These are phyloP conservation scores for Eupithecia subfuscata DNA, from an alignment of 2,888 invertebrate genomes.

Conservation along the genomic window DNA sequence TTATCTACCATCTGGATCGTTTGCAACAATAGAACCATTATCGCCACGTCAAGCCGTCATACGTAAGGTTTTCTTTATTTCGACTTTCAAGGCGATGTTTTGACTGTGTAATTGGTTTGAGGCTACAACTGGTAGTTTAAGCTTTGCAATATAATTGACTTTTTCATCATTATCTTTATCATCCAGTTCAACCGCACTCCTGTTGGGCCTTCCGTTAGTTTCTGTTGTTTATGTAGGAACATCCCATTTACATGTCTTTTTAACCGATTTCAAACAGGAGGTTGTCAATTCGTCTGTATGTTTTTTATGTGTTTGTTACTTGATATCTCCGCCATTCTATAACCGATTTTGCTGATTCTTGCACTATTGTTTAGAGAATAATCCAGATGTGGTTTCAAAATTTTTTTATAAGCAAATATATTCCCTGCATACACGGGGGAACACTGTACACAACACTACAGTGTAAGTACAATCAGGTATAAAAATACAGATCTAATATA, in stretches of 20 bases:
- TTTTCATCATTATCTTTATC: conserved; percentile 28
- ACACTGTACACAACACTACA: background rate
- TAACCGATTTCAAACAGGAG: too few species aligned
- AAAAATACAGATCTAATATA: too few species aligned
- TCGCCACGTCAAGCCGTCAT: conserved; percentile 60
- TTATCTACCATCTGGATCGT: conserved; percentile 61
- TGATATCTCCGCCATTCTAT: too few species aligned
- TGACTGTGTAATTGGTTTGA: conserved; percentile 74
- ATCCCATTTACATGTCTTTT: background rate
- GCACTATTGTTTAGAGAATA: too few species aligned
- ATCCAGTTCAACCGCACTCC: background rate
- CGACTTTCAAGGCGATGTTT: conserved; percentile 76
- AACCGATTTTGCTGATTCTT: too few species aligned
- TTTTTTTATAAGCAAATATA: background rate
- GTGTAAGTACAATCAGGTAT: background rate
- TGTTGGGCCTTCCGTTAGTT: background rate
- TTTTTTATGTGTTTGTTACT: too few species aligned
- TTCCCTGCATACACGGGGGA: background rate
- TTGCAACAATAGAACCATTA: conserved; percentile 76
- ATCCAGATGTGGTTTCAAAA: too few species aligned
- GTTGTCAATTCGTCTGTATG: too few species aligned
- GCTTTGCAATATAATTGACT: conserved; percentile 62
- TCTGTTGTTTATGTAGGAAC: conserved; percentile 9
- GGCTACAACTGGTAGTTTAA: conserved; percentile 55
- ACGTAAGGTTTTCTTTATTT: conserved; percentile 70